Conservation (phyloP, 2,113 vertebrate genomes). For the Amazona vittata region DNA sequence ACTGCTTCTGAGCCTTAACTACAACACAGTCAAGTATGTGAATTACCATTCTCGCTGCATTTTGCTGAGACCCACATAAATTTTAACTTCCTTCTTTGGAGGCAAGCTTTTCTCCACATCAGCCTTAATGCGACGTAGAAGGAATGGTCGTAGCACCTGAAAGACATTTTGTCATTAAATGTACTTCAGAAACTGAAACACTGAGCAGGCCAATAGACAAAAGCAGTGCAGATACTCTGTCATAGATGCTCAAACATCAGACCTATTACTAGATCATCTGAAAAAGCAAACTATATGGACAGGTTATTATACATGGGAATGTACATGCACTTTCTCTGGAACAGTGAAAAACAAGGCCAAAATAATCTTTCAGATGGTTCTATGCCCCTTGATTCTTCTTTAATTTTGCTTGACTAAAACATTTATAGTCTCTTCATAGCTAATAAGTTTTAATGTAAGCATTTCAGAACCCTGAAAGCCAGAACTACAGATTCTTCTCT, state of each 20-base stretch:
- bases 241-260: neutral
- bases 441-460: neutral
- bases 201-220: neutral
- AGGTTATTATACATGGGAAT: neutral
- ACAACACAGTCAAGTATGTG: neutral
- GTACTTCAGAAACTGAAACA: neutral
- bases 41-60: constrained; percentile 98
- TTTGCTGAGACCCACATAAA: constrained; percentile 97
- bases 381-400: neutral
- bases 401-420: neutral
- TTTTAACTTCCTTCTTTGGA: constrained; percentile 97
- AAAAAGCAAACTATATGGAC: neutral
- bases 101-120: constrained; percentile 97
- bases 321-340: neutral
- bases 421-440: neutral
- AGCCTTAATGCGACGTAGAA: constrained; percentile 96
- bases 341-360: neutral
- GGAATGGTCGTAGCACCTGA: constrained; percentile 93
- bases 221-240: neutral
- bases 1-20: neutral
- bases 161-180: neutral
- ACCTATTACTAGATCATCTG: neutral
- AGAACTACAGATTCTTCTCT: neutral
- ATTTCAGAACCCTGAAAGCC: neutral
- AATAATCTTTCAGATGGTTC: neutral